These are phyloP conservation scores for Plecotus auritus DNA, from an alignment of 2,113 vertebrate species.

Conservation along the genomic window DNA sequence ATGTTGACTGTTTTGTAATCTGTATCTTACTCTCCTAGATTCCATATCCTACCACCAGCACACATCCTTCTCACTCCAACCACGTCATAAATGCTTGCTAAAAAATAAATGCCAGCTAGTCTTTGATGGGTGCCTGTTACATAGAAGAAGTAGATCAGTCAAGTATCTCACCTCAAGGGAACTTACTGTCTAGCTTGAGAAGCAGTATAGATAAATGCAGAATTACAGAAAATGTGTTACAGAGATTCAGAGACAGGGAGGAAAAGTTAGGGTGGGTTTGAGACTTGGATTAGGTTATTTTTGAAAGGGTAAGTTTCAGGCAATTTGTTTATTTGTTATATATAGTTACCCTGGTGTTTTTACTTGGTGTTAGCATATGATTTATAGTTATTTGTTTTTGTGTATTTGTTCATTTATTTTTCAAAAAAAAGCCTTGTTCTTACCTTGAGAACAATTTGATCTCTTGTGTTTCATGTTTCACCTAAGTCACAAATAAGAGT, in stretches of 20 bases:
- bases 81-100: not conserved
- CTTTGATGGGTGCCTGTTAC: not conserved
- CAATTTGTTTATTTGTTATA: slow-evolving; percentile 17
- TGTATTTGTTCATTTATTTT: not conserved
- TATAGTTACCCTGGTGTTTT: not conserved
- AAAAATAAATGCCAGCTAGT: not conserved
- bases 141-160: not conserved
- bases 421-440: slow-evolving; percentile 7
- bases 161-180: not conserved
- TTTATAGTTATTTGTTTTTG: not conserved
- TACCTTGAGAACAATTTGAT: slow-evolving; percentile 19
- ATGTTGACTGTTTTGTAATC: not conserved
- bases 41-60: not conserved
- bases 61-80: not conserved
- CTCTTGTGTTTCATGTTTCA: slow-evolving; percentile 33
- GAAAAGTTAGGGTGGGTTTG: not conserved
- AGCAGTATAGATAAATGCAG: not conserved
- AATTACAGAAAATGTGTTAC: not conserved
- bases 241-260: not conserved
- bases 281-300: slow-evolving; percentile 18
- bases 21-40: not conserved
- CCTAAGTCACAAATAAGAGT: slow-evolving; percentile 14
- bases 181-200: slow-evolving; percentile 21
- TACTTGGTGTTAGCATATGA: slow-evolving; percentile 33
- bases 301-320: not conserved